phyloP scores from a whole-genome alignment of 2,888 invertebrate genomes.

The Teinopalpus imperialis region DNA sequence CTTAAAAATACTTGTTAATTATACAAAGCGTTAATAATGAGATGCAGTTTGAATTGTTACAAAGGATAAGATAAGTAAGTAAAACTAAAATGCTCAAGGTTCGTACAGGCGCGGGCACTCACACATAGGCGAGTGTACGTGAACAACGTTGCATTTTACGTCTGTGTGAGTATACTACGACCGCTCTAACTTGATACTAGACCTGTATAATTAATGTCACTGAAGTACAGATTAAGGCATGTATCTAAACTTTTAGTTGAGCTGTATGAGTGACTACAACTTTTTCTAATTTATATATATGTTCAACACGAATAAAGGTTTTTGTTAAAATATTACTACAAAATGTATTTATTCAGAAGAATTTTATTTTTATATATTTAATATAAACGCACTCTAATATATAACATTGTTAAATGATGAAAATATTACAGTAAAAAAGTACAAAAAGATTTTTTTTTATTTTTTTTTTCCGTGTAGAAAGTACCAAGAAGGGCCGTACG shows the following conservation, averaged over 20 bases:
- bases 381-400: too few relatives aligned
- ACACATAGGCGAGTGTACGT: conserved; percentile 49
- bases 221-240: too few relatives aligned
- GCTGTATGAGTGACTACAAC: too few relatives aligned
- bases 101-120: conserved; percentile 66
- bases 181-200: conserved; percentile 30
- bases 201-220: background rate
- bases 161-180: conserved; percentile 56
- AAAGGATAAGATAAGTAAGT: conserved; percentile 63
- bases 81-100: conserved; percentile 72
- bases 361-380: too few relatives aligned
- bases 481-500: conserved; percentile 59
- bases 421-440: too few relatives aligned
- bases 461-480: conserved; percentile 35
- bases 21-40: conserved; percentile 39
- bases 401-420: too few relatives aligned
- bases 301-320: too few relatives aligned
- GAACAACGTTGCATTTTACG: conserved; percentile 61
- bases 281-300: too few relatives aligned
- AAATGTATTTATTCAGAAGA: too few relatives aligned
- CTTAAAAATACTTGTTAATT: conserved; percentile 27
- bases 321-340: too few relatives aligned
- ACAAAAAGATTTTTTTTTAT: conserved; percentile 23
- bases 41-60: conserved; percentile 51
- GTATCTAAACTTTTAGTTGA: too few relatives aligned